Evolutionary conservation across 2,797 vertebrate species (phyloP), one percentile per base, ranked within the genome.

Genomic region (Acanthurus leucopareius): DNA sequence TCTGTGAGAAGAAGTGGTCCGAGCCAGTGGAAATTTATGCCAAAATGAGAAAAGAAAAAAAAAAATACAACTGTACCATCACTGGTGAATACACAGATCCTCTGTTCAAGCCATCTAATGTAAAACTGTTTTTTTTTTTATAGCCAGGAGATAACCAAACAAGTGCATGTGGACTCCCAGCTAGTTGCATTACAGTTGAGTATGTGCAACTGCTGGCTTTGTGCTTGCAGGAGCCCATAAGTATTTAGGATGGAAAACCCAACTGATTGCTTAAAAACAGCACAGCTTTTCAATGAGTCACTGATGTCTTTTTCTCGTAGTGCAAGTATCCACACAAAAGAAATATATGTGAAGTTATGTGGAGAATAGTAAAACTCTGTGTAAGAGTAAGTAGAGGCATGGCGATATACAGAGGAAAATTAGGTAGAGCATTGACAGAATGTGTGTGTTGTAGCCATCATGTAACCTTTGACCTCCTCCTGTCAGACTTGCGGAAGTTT

Each of bases 401-500:
- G 28, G 38, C 20, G 20, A 11, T 53, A 25, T n/a, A 54, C 44
- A 59, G 45, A 32, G 5, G 22, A 38, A 57, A 25, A n/a, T 47
- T 45, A 65, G 77, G 67, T 68, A 51, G 57, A 80, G 64, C 42
- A 8, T 10, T 81, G 77, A 71, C 75, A 73, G 47, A 78, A 73
- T 72, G 63, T 80, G 74, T 75, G 74, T 83, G 84, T 87, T 79
- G 17, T 65, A 77, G 76, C 61, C 69, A 57, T 79, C 75, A 63
- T 44, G 71, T 80, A 47, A 85, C 87, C 83, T 88, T 56, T 87
- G 85, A 86, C 86, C 80, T 80, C 74, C 38, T 69, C 79, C 73
- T 64, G 67, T 76, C 85, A 83, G 80, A 87, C 72, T 88, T 88
- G 88, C 84, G 89, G 86, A 92, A 83, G 81, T 89, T 87, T 77